Conservation (phyloP, 1,140 invertebrate species). For the Hesperophylax magnus region DNA sequence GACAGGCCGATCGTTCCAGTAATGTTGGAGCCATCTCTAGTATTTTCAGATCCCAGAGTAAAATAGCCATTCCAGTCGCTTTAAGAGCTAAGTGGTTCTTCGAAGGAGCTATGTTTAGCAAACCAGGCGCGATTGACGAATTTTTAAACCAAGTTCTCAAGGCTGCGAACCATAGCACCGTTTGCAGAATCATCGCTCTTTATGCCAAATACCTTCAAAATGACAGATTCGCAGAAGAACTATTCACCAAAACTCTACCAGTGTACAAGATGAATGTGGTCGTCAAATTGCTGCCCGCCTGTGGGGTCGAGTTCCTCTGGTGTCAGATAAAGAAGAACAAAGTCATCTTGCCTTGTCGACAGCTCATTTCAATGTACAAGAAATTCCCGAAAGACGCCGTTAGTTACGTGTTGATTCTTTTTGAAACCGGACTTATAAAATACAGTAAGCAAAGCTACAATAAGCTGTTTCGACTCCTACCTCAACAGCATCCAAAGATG, state of each 20-base stretch:
- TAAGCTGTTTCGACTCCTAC: neutral
- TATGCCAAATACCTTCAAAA: slow-evolving; percentile 35
- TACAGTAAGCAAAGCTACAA: neutral
- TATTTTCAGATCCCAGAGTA: slow-evolving; percentile 44
- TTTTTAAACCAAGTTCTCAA: slow-evolving; percentile 43
- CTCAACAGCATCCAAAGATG: slow-evolving; percentile 38
- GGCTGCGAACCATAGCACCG: slow-evolving; percentile 7
- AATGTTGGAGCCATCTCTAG: slow-evolving; percentile 21
- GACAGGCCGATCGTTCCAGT: slow-evolving; percentile 31
- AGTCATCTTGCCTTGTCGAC: slow-evolving; percentile 4
- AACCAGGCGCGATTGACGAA: slow-evolving; percentile 45
- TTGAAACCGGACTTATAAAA: too few species aligned
- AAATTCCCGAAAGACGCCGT: slow-evolving; percentile 3
- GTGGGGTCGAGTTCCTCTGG: slow-evolving; percentile 42
- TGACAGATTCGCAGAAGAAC: slow-evolving; percentile 28
- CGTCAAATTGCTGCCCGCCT: slow-evolving; percentile 39
- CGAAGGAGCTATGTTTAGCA: neutral
- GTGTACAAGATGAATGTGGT: slow-evolving; percentile 27
- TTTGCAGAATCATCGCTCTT: slow-evolving; percentile 42
- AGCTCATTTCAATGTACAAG: slow-evolving; percentile 41
- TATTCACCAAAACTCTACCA: slow-evolving; percentile 30
- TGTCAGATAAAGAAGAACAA: neutral
- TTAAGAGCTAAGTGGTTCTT: slow-evolving; percentile 50
- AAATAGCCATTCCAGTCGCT: slow-evolving; percentile 21
- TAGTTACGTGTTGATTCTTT: neutral